Evolutionary conservation across 1,140 invertebrate species (phyloP).

Genomic region (Hylyphantes graminicola): DNA sequence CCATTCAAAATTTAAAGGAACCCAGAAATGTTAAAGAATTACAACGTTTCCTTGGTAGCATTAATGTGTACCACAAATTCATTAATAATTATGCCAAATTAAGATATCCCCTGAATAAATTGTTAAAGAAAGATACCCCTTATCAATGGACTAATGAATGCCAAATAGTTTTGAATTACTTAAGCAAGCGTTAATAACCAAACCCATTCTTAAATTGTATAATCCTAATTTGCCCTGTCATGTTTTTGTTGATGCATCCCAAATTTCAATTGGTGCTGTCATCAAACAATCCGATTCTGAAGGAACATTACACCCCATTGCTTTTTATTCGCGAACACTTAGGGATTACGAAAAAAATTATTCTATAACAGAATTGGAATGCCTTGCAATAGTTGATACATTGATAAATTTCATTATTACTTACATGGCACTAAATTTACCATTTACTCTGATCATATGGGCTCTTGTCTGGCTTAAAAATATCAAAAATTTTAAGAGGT

Average conservation of each 20-base stretch:
- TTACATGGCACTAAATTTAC: conserved; percentile 1
- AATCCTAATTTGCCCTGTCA: conserved; percentile 47
- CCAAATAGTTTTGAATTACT: conserved; percentile 58
- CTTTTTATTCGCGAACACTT: conserved; percentile 67
- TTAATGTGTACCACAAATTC: conserved; percentile 65
- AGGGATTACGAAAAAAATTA: conserved; percentile 70
- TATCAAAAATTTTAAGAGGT: not conserved
- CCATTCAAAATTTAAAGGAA: conserved; percentile 55
- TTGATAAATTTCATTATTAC: not conserved
- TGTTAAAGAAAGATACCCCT: conserved; percentile 67
- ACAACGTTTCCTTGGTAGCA: conserved; percentile 64
- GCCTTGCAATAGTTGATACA: conserved; percentile 63
- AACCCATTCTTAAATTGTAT: conserved; percentile 64
- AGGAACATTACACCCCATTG: conserved; percentile 65
- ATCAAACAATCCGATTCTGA: conserved; percentile 67
- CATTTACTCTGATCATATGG: not conserved
- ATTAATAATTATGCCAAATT: conserved; percentile 64
- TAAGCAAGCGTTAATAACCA: conserved; percentile 62
- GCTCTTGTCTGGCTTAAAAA: conserved; percentile 2
- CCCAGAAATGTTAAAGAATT: conserved; percentile 61
- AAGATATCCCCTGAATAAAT: conserved; percentile 65
- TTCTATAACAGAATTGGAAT: conserved; percentile 72
- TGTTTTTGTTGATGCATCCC: conserved; percentile 64
- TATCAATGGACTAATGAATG: conserved; percentile 66
- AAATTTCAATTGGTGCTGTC: conserved; percentile 70